Conservation (phyloP, 2,888 invertebrate genomes). For the Sphecodes monilicornis region DNA sequence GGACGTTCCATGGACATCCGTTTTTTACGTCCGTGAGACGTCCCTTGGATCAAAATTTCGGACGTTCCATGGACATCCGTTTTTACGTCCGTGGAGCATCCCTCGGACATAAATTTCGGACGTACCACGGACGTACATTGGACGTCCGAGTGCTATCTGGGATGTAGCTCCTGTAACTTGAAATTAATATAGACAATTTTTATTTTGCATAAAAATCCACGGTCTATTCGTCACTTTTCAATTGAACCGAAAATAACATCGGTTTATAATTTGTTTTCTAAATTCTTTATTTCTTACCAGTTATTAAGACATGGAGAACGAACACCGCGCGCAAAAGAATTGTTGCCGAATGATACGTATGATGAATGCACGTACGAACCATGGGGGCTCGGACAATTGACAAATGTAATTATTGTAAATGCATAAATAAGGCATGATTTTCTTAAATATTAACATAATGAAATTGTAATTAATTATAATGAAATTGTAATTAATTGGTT, state of each 20-base stretch:
- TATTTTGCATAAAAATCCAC: background rate
- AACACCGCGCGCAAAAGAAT: constrained; percentile 72
- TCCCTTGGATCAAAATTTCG: too few species aligned
- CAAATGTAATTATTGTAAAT: constrained; percentile 83
- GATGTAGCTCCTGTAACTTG: too few species aligned
- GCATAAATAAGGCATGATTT: background rate
- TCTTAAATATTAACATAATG: background rate
- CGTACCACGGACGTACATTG: too few species aligned
- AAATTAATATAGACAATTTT: too few species aligned
- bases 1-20: too few species aligned
- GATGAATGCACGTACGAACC: constrained; percentile 84
- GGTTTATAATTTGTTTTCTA: background rate
- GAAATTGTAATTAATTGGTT: background rate
- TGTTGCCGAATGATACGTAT: constrained; percentile 85
- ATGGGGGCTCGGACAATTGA: constrained; percentile 86
- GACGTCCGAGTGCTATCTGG: too few species aligned
- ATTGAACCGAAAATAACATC: background rate
- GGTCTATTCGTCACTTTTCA: background rate
- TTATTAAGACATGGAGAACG: constrained; percentile 85
- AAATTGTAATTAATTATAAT: background rate
- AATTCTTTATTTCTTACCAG: constrained; percentile 73
- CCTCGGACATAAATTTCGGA: too few species aligned
- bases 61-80: too few species aligned
- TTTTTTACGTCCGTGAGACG: too few species aligned
- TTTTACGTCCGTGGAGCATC: too few species aligned